Conservation (phyloP, 2,888 invertebrate genomes). For the Catocala sponsa region DNA sequence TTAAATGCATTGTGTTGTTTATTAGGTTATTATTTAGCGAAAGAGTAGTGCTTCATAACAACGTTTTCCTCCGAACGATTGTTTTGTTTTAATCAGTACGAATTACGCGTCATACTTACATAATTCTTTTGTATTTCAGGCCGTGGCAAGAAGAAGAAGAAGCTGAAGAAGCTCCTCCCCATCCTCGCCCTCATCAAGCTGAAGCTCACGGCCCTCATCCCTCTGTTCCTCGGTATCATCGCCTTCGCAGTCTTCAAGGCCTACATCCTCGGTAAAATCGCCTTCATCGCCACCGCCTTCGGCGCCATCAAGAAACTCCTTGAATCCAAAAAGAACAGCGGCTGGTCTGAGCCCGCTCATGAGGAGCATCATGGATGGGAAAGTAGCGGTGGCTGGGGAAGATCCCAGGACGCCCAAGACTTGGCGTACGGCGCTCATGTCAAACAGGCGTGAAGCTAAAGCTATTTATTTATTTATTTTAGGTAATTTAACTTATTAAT, state of each 20-base stretch:
- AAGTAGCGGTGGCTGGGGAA: conserved; percentile 89
- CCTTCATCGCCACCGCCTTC: conserved; percentile 92
- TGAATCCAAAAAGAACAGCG: conserved; percentile 91
- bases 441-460: conserved; percentile 72
- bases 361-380: conserved; percentile 87
- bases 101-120: not conserved
- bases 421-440: conserved; percentile 91
- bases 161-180: conserved; percentile 92
- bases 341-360: conserved; percentile 91
- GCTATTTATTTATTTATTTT: conserved; percentile 63
- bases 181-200: conserved; percentile 93
- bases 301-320: conserved; percentile 91
- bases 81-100: not conserved
- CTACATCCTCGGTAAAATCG: conserved; percentile 94
- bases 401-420: conserved; percentile 90
- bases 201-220: conserved; percentile 92
- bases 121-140: conserved; percentile 75
- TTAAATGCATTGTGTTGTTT: not conserved
- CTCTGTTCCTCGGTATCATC: conserved; percentile 91
- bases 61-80: too few relatives aligned
- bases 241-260: conserved; percentile 95
- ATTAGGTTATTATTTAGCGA: too few relatives aligned
- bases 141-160: conserved; percentile 94
- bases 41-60: too few relatives aligned
- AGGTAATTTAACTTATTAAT: conserved; percentile 57